Evolutionary conservation across 2,113 vertebrate species (phyloP), one percentile per base, ranked within the genome.

Genomic region (Pseudorectes ferrugineus): DNA sequence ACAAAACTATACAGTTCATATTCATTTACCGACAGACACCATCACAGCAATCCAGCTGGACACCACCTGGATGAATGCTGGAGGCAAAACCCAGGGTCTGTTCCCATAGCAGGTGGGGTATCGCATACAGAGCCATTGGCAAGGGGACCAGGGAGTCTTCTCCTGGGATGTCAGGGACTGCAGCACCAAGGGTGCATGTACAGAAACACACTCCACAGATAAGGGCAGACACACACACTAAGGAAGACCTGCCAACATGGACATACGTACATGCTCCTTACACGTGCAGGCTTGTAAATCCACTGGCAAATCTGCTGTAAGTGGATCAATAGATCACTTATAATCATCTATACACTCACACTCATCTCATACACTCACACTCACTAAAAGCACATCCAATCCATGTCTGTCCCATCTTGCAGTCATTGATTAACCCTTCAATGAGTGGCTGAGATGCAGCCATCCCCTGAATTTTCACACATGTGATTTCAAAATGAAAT

Each of bases 51-150:
- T 29, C 21, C 2, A 6, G 10, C 21, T 8, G 20, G 24, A 31
- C 3, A 2, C 6, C 22, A 8, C 29, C 23, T 40, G 19, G 58
- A 84, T 3, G 18, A 36, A 46, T 18, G 20, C 21, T 18, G 15
- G n/a, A 38, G 54, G 5, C 23, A 75, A 35, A 66, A 20, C 7
- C 24, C 21, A 33, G 8, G 6, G 9, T 67, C n/a, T 67, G 24
- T 35, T 75, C 40, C n/a, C 19, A 12, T 1, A n/a, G 33, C 12
- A 22, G 45, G 14, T 10, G 18, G 22, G 6, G 7, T 9, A 11
- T 13, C 1, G 0, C 48, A 35, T 2, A 18, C 2, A 9, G 33
- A n/a, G 45, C 20, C 42, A 6, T 4, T 40, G 40, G n/a, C 3
- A 3, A 38, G 14, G 26, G 8, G 5, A 46, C 33, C 7, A 1